Conservation (phyloP, 92 coral and sea anemone genomes). For the Parazoanthus darwini region DNA sequence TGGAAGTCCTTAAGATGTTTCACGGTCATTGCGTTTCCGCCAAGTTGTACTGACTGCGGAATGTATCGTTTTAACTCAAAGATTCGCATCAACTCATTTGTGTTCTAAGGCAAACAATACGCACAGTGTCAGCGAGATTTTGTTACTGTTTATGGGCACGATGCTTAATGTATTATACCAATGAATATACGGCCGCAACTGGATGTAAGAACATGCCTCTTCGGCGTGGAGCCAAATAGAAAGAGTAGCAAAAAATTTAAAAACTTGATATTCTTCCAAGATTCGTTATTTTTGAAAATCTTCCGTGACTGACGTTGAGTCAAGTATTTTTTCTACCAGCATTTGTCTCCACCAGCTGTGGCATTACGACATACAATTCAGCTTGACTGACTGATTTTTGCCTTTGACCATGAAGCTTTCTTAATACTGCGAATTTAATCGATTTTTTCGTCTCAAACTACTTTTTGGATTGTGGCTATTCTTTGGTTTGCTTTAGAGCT, state of each 20-base stretch:
- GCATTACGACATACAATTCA: not conserved
- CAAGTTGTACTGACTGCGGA: constrained; percentile 1
- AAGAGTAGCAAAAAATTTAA: not conserved
- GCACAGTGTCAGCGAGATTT: not conserved
- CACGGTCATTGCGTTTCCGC: not conserved
- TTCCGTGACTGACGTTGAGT: not conserved
- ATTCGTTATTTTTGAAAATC: too few relatives aligned
- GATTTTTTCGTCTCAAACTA: not conserved
- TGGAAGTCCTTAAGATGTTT: not conserved
- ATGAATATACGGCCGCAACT: not conserved
- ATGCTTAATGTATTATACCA: not conserved
- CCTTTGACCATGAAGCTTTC: not conserved
- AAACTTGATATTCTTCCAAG: not conserved
- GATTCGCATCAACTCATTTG: not conserved
- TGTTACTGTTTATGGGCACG: not conserved
- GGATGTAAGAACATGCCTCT: not conserved
- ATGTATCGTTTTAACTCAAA: not conserved
- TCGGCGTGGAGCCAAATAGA: not conserved
- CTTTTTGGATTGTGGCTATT: not conserved
- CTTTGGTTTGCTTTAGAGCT: not conserved
- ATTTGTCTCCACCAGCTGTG: not conserved
- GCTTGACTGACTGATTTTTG: not conserved
- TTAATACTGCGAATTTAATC: not conserved
- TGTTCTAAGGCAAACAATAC: not conserved
- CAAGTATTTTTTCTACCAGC: not conserved